Percentiles rank a stretch among this genome's conserved stretches.
Evolutionary conservation across 2,113 vertebrate species (phyloP).

Genomic region (Menidia beryllina): DNA sequence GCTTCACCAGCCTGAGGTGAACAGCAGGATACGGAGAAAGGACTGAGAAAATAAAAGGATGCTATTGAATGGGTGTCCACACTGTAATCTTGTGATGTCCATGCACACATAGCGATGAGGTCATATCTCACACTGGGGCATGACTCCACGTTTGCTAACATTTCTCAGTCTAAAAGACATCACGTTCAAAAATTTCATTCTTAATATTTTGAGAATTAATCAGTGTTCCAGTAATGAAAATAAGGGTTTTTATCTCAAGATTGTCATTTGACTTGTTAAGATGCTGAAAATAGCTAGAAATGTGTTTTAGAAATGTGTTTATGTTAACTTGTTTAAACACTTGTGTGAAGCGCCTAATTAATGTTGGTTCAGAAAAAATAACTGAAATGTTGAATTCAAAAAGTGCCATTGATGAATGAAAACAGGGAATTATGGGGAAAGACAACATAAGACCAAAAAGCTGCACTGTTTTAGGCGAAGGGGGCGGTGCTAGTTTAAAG

Average conservation of each 20-base stretch:
- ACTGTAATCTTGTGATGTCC: constrained; percentile 75
- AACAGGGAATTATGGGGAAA: not conserved
- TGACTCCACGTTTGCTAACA: constrained; percentile 41
- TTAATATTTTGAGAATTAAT: constrained; percentile 2
- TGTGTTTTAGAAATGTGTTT: too few species aligned
- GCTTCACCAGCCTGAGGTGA: constrained; percentile 58
- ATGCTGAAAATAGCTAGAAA: not conserved
- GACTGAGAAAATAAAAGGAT: constrained; percentile 67
- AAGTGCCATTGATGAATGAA: not conserved
- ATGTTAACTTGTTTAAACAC: not conserved
- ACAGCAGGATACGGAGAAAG: constrained; percentile 28
- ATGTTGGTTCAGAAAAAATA: not conserved
- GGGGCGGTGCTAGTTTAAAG: constrained; percentile 53
- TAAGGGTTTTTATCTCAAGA: too few species aligned
- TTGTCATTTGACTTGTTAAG: constrained; percentile 16
- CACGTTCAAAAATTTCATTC: constrained; percentile 12
- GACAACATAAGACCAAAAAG: constrained; percentile 8
- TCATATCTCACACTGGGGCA: constrained; percentile 46
- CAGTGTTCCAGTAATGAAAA: constrained; percentile 24
- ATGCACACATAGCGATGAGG: constrained; percentile 56
- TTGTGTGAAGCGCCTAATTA: not conserved
- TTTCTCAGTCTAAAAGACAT: constrained; percentile 1
- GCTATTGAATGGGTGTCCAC: constrained; percentile 68
- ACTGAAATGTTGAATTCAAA: not conserved
- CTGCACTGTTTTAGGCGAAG: constrained; percentile 1